phyloP scores from a whole-genome alignment of 2,113 vertebrate species.

The Pholis gunnellus region DNA sequence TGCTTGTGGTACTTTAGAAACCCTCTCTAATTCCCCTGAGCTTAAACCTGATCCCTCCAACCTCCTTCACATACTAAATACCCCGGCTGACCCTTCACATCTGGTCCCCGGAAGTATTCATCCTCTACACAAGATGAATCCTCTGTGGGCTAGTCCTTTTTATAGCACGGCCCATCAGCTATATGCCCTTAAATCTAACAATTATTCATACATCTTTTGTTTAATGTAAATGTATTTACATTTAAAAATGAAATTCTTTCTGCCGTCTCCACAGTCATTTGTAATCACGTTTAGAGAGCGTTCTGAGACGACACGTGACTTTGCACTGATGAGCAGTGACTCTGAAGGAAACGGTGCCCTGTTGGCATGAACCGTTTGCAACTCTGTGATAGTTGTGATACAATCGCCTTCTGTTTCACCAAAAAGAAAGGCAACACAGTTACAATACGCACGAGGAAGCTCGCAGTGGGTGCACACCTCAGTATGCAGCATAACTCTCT shows the following conservation, averaged over 20 bases:
- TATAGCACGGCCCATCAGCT: background rate
- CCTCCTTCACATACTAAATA: conserved; percentile 25
- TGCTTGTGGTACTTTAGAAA: conserved; percentile 27
- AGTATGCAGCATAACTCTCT: background rate
- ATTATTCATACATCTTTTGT: too few species aligned
- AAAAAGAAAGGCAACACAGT: background rate
- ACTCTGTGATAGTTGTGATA: background rate
- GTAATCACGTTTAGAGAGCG: background rate
- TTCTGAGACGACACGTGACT: background rate
- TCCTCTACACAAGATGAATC: background rate
- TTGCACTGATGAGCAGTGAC: background rate
- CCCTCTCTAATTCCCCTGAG: conserved; percentile 14
- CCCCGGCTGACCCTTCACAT: conserved; percentile 36
- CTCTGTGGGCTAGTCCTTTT: background rate
- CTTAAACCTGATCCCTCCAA: conserved; percentile 40
- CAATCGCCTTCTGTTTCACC: background rate
- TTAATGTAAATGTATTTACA: too few species aligned
- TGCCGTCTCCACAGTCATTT: background rate
- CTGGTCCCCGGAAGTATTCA: conserved; percentile 31
- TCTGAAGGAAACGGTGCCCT: background rate
- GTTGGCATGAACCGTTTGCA: background rate
- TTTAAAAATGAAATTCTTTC: background rate
- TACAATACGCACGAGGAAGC: background rate
- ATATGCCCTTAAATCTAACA: background rate
- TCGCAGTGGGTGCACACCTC: background rate